These are phyloP conservation scores for Lordiphosa stackelbergi DNA, from an alignment of 1,140 invertebrate species.

Conservation along the genomic window DNA sequence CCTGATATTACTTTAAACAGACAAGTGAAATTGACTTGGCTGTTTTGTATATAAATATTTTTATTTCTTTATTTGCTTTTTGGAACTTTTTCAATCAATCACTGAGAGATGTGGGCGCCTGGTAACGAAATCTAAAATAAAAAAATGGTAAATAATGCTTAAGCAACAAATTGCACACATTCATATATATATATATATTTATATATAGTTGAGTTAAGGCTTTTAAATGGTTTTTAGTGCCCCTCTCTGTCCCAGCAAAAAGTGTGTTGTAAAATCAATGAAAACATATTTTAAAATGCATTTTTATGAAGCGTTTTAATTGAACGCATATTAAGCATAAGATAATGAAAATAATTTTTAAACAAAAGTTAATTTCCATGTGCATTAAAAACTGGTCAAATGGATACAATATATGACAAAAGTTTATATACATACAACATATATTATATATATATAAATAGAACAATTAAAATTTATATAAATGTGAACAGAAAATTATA, in stretches of 20 bases:
- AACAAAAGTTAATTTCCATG: conserved; percentile 30
- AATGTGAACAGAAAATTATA: conserved; percentile 33
- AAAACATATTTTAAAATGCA: conserved; percentile 58
- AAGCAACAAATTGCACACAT: conserved; percentile 10
- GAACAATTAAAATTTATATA: conserved; percentile 52
- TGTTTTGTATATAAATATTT: conserved; percentile 3
- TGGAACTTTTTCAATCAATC: conserved; percentile 9
- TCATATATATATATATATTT: conserved; percentile 14
- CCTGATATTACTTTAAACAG: conserved; percentile 20
- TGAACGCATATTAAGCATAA: conserved; percentile 33
- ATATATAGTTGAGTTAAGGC: conserved; percentile 23
- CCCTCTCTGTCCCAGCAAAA: conserved; percentile 14
- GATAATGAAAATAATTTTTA: conserved; percentile 55
- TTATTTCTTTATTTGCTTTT: conserved; percentile 38
- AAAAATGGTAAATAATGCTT: conserved; percentile 2
- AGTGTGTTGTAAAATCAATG: conserved; percentile 23
- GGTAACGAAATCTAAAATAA: conserved; percentile 27
- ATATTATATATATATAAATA: conserved; percentile 20
- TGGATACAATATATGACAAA: conserved; percentile 47
- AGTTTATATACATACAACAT: conserved; percentile 7
- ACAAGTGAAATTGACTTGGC: conserved; percentile 26
- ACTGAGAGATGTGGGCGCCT: conserved; percentile 36
- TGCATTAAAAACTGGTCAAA: conserved; percentile 58
- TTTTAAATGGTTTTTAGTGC: conserved; percentile 56
- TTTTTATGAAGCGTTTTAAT: conserved; percentile 49